phyloP scores from a whole-genome alignment of 2,113 vertebrate genomes.

The Corydoras sp. region DNA sequence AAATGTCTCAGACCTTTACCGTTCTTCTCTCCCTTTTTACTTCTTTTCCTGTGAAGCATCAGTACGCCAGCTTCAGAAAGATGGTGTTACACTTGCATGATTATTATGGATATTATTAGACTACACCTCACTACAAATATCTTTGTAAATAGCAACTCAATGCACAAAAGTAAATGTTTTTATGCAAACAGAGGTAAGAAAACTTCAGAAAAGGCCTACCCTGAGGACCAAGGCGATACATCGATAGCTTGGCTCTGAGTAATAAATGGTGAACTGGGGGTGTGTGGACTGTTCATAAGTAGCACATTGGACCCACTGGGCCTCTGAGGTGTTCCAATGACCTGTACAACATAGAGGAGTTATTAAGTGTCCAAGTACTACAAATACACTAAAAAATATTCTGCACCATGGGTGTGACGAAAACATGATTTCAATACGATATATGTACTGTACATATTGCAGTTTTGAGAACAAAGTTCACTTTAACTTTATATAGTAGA shows the following conservation, averaged over 20 bases:
- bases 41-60: constrained; percentile 74
- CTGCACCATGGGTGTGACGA: too few species aligned
- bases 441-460: too few species aligned
- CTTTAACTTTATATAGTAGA: too few species aligned
- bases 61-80: too few species aligned
- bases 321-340: constrained; percentile 92
- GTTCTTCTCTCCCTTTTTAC: constrained; percentile 98
- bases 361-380: too few species aligned
- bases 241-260: constrained; percentile 92
- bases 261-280: constrained; percentile 89
- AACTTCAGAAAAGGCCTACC: constrained; percentile 65
- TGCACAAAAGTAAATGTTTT: background rate
- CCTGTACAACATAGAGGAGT: constrained; percentile 57
- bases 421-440: too few species aligned
- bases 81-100: background rate
- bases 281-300: constrained; percentile 93
- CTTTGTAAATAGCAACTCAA: background rate
- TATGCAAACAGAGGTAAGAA: background rate
- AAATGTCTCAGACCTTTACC: constrained; percentile 96
- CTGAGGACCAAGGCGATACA: constrained; percentile 94
- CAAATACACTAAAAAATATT: too few species aligned
- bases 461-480: too few species aligned
- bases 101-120: too few species aligned
- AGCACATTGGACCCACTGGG: constrained; percentile 83
- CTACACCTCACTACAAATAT: too few species aligned